Evolutionary conservation across 1,140 invertebrate genomes (phyloP).

Genomic region (Habropoda laboriosa): DNA sequence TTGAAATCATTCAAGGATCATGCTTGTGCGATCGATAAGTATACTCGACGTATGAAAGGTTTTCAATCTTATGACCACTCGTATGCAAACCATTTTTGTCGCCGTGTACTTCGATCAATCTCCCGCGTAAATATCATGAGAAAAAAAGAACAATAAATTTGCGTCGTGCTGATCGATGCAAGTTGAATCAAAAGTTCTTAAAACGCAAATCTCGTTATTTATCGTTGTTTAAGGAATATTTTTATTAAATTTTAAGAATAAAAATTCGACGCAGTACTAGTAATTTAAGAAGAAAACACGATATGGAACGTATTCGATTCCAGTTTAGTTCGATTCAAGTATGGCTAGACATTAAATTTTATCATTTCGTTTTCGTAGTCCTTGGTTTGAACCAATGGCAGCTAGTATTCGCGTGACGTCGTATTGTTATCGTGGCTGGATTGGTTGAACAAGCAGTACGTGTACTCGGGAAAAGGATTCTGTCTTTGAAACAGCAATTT

Average conservation of each 20-base stretch:
- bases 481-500: conserved; percentile 49
- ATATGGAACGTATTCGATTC: neutral
- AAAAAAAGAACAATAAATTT: conserved; percentile 14
- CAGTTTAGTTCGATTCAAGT: neutral
- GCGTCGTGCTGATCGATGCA: conserved; percentile 16
- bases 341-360: conserved; percentile 12
- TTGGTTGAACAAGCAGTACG: conserved; percentile 30
- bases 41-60: too few relatives aligned
- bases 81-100: neutral
- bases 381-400: conserved; percentile 25
- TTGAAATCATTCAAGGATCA: conserved; percentile 44
- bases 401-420: conserved; percentile 17
- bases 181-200: neutral
- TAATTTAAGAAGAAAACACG: neutral
- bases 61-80: neutral
- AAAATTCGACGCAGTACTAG: neutral
- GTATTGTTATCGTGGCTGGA: conserved; percentile 30
- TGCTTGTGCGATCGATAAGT: conserved; percentile 17
- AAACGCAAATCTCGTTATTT: neutral
- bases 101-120: neutral
- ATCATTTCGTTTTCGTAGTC: conserved; percentile 24
- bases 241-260: neutral
- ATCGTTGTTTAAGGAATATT: neutral
- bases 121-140: conserved; percentile 38
- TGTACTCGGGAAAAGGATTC: conserved; percentile 39